phyloP scores from a whole-genome alignment of 2,797 vertebrate genomes.

The Fistularia commersonii region DNA sequence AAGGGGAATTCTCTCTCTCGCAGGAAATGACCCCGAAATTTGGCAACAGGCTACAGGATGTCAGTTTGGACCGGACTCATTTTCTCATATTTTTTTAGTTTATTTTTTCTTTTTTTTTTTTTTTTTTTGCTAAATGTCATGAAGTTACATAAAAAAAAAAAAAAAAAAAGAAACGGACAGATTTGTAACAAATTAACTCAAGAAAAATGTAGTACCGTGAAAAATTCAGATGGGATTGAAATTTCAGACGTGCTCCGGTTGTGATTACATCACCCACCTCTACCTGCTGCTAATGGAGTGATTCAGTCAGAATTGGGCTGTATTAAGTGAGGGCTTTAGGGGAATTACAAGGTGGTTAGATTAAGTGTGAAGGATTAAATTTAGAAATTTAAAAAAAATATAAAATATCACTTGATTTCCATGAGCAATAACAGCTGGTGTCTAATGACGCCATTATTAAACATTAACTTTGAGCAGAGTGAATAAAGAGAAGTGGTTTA shows the following conservation, averaged over 20 bases:
- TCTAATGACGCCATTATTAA: slow-evolving; percentile 49
- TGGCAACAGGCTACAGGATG: slow-evolving; percentile 32
- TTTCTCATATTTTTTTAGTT: slow-evolving; percentile 2
- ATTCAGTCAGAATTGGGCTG: slow-evolving; percentile 9
- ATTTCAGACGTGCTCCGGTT: slow-evolving; percentile 19
- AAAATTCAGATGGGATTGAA: slow-evolving; percentile 11
- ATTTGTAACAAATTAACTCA: slow-evolving; percentile 4
- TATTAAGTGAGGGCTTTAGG: slow-evolving; percentile 15
- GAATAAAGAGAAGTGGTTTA: slow-evolving; percentile 35
- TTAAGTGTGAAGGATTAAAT: slow-evolving; percentile 21
- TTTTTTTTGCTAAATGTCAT: slow-evolving; percentile 24
- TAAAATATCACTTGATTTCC: slow-evolving; percentile 20
- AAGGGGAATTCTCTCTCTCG: slow-evolving; percentile 12
- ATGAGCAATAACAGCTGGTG: slow-evolving; percentile 51
- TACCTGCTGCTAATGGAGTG: slow-evolving; percentile 11
- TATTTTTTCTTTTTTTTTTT: slow-evolving; percentile 17
- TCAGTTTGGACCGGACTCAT: slow-evolving; percentile 18
- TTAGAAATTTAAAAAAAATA: slow-evolving; percentile 14
- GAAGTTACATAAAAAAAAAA: neutral
- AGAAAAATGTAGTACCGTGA: slow-evolving; percentile 11
- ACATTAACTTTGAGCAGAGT: slow-evolving; percentile 31
- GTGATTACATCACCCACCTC: slow-evolving; percentile 29
- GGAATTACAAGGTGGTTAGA: slow-evolving; percentile 17
- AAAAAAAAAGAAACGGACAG: neutral
- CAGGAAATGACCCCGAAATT: slow-evolving; percentile 50